Conservation (phyloP, 2,888 invertebrate genomes). For the Neria commutata region DNA sequence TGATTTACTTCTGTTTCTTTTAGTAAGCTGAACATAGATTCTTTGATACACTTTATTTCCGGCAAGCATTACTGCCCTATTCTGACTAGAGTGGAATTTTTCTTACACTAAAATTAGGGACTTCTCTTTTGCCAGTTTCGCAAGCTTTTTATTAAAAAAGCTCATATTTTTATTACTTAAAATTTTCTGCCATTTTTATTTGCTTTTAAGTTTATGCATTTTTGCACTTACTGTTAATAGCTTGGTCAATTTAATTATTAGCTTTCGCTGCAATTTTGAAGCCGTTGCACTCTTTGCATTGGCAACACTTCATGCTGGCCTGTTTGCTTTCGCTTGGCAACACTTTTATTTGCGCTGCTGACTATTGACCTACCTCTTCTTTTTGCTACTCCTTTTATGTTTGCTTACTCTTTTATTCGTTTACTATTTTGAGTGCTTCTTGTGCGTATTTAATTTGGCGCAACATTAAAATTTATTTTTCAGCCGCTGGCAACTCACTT, state of each 20-base stretch:
- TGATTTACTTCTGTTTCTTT: background rate
- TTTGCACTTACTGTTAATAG: background rate
- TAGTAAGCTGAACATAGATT: background rate
- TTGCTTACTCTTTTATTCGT: background rate
- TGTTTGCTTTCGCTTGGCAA: too few species aligned
- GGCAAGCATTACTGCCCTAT: too few species aligned
- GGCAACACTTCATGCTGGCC: too few species aligned
- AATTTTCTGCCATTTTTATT: background rate
- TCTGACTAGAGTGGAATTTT: too few species aligned
- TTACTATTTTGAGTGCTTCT: background rate
- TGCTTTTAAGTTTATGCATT: background rate
- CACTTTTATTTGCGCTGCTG: too few species aligned
- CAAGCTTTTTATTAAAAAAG: background rate
- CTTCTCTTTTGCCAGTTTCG: background rate
- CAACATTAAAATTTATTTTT: too few species aligned
- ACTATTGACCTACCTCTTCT: too few species aligned
- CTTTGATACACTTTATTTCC: background rate
- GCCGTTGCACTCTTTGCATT: background rate
- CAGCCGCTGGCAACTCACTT: too few species aligned
- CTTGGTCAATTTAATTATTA: constrained; percentile 1
- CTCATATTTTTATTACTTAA: background rate
- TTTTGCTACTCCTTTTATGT: background rate
- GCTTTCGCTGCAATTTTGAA: background rate
- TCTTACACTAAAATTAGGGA: too few species aligned
- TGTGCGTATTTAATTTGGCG: background rate